Conservation (phyloP, 2,113 vertebrate genomes). For the Zosterops lateralis region DNA sequence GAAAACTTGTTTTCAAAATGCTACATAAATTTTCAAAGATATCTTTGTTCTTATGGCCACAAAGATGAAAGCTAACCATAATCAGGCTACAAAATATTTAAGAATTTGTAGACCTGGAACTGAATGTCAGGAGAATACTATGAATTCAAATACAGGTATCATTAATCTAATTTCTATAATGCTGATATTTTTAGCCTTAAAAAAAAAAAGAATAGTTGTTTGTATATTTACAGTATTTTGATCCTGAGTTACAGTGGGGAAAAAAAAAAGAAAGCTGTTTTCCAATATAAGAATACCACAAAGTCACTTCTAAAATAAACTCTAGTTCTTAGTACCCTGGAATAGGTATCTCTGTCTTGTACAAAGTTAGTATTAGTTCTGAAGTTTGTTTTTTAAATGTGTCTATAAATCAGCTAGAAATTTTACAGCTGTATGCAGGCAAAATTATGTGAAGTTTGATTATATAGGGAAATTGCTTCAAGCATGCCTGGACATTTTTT, state of each 20-base stretch:
- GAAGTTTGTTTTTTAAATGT: not conserved
- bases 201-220: not conserved
- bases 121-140: not conserved
- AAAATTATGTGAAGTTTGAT: not conserved
- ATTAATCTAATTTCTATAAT: not conserved
- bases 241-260: not conserved
- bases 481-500: not conserved
- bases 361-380: not conserved
- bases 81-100: not conserved
- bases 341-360: not conserved
- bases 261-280: not conserved
- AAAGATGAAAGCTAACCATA: not conserved
- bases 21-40: not conserved
- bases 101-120: not conserved
- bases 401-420: not conserved
- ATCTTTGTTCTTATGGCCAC: not conserved
- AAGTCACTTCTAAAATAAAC: not conserved
- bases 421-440: not conserved
- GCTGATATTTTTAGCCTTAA: not conserved
- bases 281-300: not conserved
- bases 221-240: not conserved
- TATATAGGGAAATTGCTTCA: not conserved
- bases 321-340: not conserved
- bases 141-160: not conserved
- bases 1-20: not conserved